Evolutionary conservation across 2,888 invertebrate genomes (phyloP).

Genomic region (Priapulus caudatus): DNA sequence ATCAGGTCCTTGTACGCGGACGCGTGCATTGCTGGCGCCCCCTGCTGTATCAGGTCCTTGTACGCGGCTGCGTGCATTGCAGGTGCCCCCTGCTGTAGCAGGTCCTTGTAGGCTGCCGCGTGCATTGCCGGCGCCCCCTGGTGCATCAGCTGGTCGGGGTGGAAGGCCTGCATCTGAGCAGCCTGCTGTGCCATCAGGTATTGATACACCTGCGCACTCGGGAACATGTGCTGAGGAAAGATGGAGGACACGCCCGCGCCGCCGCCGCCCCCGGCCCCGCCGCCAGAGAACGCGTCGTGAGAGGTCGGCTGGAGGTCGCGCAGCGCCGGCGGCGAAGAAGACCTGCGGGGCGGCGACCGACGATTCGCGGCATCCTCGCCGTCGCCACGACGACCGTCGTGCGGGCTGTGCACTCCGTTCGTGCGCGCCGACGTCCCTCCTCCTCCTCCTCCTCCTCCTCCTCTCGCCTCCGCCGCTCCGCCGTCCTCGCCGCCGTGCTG

Average conservation of each 20-base stretch:
- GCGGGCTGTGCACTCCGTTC: too few species aligned
- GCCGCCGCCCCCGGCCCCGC: slow-evolving; percentile 56
- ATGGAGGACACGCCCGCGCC: slow-evolving; percentile 49
- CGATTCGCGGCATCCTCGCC: too few species aligned
- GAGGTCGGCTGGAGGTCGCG: slow-evolving; percentile 80
- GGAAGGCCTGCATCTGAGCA: not conserved
- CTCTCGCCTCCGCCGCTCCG: too few species aligned
- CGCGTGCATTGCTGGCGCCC: too few species aligned
- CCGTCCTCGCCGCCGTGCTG: too few species aligned
- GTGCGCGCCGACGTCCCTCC: too few species aligned
- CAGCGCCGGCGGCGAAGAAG: slow-evolving; percentile 64
- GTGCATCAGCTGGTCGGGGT: not conserved
- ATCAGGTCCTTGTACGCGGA: too few species aligned
- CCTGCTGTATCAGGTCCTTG: not conserved
- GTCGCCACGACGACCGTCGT: too few species aligned
- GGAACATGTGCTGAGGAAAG: not conserved
- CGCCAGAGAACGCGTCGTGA: slow-evolving; percentile 84
- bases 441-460: too few species aligned
- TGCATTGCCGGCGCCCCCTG: not conserved
- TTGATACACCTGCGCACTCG: not conserved
- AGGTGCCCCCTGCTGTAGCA: not conserved
- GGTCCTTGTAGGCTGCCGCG: not conserved
- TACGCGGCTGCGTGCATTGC: not conserved
- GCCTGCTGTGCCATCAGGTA: not conserved
- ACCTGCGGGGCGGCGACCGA: too few species aligned